phyloP scores from a whole-genome alignment of 2,797 vertebrate species.

The Eulemur albifrons region DNA sequence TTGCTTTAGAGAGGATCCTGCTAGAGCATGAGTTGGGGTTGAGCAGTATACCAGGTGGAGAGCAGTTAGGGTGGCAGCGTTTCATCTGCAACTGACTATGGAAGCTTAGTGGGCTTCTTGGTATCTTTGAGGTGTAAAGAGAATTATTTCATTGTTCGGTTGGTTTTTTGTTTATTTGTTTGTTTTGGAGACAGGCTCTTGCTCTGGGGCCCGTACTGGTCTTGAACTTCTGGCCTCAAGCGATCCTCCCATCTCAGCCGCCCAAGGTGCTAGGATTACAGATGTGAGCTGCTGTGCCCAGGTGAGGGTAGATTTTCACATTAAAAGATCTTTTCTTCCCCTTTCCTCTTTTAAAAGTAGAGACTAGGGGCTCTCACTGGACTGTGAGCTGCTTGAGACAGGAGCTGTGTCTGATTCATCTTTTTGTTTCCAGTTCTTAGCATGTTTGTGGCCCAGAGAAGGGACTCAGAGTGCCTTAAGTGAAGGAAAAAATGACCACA shows the following conservation, averaged over 20 bases:
- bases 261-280: background rate
- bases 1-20: background rate
- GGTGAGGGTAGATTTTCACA: background rate
- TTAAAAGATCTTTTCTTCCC: background rate
- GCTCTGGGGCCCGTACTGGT: background rate
- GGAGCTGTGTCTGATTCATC: background rate
- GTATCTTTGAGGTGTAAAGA: background rate
- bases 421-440: background rate
- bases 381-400: background rate
- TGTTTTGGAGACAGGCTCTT: background rate
- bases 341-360: background rate
- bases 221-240: background rate
- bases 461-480: background rate
- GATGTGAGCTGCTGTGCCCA: background rate
- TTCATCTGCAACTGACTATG: background rate
- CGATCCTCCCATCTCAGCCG: background rate
- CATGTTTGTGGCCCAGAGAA: background rate
- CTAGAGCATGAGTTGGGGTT: background rate
- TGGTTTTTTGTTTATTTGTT: background rate
- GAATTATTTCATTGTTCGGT: background rate
- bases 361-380: background rate
- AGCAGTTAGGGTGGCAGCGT: background rate
- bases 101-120: background rate
- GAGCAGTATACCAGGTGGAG: background rate
- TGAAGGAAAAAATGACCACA: background rate